Base-by-base conservation (phyloP, 2,797 vertebrate genomes). In the Takifugu rubripes region DNA sequence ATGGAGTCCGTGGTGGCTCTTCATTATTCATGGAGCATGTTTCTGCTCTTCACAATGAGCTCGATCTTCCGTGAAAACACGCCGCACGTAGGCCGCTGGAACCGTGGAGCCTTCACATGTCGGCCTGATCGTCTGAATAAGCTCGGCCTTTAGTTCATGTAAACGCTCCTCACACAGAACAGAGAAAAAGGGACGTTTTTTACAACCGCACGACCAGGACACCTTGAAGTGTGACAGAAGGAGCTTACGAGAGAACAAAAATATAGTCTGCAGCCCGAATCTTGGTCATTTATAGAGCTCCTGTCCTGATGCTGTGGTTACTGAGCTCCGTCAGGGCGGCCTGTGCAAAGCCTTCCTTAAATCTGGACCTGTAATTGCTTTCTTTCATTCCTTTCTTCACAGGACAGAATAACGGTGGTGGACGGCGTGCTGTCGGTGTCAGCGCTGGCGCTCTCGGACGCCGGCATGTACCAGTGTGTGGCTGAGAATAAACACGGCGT, bases 401-500 rank as follows among this genome's bases (percentile, higher is more conserved):
- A 98, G 96, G 96, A 93, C 76, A 92, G 93, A 88, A 91, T 94
- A 87, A 94, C 92, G 76, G 91, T 95, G 78, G 95, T 96, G 86
- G 94, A 96, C 4, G 96, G 96, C 59, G 92, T 93, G 66, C 90
- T 98, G 79, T 92, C 91, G 29, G 91, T 97, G 82, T 89, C 90
- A 5, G 90, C 87, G 70, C 87, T 98, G 82, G 94, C 92, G 46
- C 90, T 96, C 67, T 92, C 93, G 50, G 96, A 98, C 70, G 93
- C 93, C 53, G 96, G 95, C 81, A 95, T 95, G 93, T 98, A 96
- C 89, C 96, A 98, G 40, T 98, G 96, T 83, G 87, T 97, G 84
- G 95, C 95, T 1, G 95, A 98, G 88, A 98, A 98, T 87, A 97
- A 96, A 84, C 95, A 98, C 3, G 95, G 96, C 15, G 83, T 94